Evolutionary conservation across 1,140 invertebrate genomes (phyloP), one percentile per base, ranked within the genome.

Genomic region (Eumeta japonica): DNA sequence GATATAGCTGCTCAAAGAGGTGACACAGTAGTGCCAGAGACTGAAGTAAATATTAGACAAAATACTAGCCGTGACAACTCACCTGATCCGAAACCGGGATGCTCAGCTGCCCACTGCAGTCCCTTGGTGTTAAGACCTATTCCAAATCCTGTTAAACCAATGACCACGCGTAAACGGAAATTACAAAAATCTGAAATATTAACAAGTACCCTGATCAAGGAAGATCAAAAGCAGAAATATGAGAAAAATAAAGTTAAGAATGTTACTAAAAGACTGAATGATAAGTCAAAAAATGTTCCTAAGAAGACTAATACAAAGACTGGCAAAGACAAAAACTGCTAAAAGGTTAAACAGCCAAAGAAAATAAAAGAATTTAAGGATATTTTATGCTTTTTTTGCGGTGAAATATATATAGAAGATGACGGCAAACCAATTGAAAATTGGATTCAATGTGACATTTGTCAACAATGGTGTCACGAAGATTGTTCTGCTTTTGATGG

Each of bases 171-270:
- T 16, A 12, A 20, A 15, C 10, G 38, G 27, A 40, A 34, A 28
- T 15, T 13, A 13, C 38, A 34, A 24, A 12, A 17, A 28, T 19
- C 38, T 11, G 38, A 40, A 40, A 16, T 40, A n/a, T 40, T 40
- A 28, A 40, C 38, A 14, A 33, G 30, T 28, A 33, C 38, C 12
- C 37, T 30, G 7, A 39, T 24, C n/a, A 39, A 39, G 18, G 38
- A 33, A 12, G 18, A 40, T 16, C 38, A 40, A 34, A 28, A 10
- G 27, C 9, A 13, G 13, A 40, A 40, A 50, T 44, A 30, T 44
- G 42, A 51, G 16, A 46, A 43, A 51, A 51, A 51, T 44, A 42
- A 46, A 47, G 32, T 44, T 44, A 47, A 50, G n/a, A 42, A 40
- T 32, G 34, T 45, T 51, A 45, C 32, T 47, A 45, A 47, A 51